Evolutionary conservation across 2,113 vertebrate species (phyloP), one percentile per base, ranked within the genome.

Genomic region (Corynorhinus townsendii): DNA sequence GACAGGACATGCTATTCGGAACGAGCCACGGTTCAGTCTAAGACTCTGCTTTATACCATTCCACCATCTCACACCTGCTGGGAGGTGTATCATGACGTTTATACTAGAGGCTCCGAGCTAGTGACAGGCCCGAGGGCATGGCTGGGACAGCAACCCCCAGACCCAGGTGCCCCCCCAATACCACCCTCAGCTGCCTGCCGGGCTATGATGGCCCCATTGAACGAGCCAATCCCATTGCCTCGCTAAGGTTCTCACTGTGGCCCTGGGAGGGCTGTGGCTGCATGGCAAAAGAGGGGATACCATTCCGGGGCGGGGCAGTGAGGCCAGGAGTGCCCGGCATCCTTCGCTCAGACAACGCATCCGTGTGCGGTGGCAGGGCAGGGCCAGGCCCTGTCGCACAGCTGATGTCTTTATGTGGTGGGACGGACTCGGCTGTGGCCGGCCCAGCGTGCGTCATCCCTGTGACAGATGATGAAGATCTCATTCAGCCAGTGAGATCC

Each of bases 381-480:
- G 35, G 59, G 49, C 90, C 1, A 1, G 4, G 93, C 66, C 64
- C 66, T 49, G 64, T 30, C 2, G 0, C 35, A 33, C 54, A 1
- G 47, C 69, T 38, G 93, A 87, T 49, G 38, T 87, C 93, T 95
- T 76, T 33, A 59, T 84, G 93, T 2, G 0, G 64, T n/a, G 0
- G 28, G 88, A 35, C 2, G 4, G 62, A 40, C 84, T 54, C 26
- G 2, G 11, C 7, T 0, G n/a, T 0, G 6, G 56, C 90, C 52
- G 83, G 47, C 89, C 59, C 68, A 10, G 79, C 2, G 0, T 3
- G 49, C 7, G 12, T 28, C 56, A 3, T 49, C 56, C 52, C 15
- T 0, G 47, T 92, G 84, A 89, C 87, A 72, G 20, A 75, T 62
- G 92, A 90, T 94, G 77, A 84, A 88, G 88, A 92, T 92, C 96